Evolutionary conservation across 1,140 invertebrate species (phyloP).

Genomic region (Laupala kohalensis): DNA sequence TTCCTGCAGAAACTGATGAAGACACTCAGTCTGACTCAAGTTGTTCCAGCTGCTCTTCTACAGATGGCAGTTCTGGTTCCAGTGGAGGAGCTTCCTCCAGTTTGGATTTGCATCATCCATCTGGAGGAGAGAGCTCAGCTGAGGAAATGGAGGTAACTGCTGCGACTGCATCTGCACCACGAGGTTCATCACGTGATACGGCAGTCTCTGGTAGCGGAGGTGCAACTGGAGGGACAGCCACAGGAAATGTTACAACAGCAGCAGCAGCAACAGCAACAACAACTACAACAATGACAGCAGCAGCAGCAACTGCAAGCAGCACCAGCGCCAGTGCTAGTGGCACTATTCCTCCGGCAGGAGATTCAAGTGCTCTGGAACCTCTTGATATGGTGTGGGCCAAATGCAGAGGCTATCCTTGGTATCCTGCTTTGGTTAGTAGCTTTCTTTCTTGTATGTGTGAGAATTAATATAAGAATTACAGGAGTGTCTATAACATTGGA

Average conservation of each 20-base stretch:
- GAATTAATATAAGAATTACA: not conserved
- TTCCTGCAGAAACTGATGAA: constrained; percentile 23
- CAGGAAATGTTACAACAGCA: not conserved
- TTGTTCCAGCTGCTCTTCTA: constrained; percentile 15
- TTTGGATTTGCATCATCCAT: constrained; percentile 2
- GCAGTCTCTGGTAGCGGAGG: too few relatives aligned
- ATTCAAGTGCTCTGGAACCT: constrained; percentile 43
- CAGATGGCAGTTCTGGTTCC: constrained; percentile 13
- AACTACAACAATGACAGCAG: not conserved
- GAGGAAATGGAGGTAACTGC: constrained; percentile 1
- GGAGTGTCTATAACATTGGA: too few relatives aligned
- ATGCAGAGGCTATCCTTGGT: constrained; percentile 92
- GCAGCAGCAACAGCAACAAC: not conserved
- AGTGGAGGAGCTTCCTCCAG: constrained; percentile 9
- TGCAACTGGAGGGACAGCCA: not conserved
- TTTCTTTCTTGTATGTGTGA: not conserved
- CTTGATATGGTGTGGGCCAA: constrained; percentile 93
- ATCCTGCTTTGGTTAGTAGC: constrained; percentile 65
- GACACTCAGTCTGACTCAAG: constrained; percentile 23
- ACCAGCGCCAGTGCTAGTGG: not conserved
- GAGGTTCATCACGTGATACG: constrained; percentile 20
- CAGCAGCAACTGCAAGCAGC: too few relatives aligned
- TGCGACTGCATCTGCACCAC: constrained; percentile 1
- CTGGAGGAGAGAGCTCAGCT: constrained; percentile 8
- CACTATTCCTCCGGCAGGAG: not conserved